Evolutionary conservation across 2,888 invertebrate genomes (phyloP), one percentile per base, ranked within the genome.

Genomic region (Polydrusus pterygomalis): DNA sequence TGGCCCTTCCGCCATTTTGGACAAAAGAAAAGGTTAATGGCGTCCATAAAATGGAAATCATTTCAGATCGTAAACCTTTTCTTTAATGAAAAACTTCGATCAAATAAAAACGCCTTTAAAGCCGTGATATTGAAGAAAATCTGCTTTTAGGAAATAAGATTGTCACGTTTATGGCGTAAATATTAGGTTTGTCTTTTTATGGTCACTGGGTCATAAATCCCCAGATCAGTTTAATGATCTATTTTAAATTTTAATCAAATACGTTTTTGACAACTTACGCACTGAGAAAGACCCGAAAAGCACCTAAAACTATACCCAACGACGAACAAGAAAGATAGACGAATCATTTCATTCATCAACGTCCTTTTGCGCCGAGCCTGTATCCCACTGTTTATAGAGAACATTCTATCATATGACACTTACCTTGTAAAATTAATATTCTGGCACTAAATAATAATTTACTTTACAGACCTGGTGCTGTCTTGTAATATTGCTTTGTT

Each of bases 11-110:
- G 71, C 71, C 71, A 72, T 76, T 72, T 72, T 71, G 75, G 68
- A 76, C 75, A 76, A 71, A 76, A 68, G 74, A 74, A 76, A 76
- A 76, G 72, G 76, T 68, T 76, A 76, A 76, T 58, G 51, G 76
- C 45, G 51, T 40, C 76, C 56, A 76, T 76, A 76, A 76, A 76
- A 76, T 76, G 71, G 72, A 76, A 76, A 76, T 76, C 51, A 72
- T 76, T 70, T 71, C 34, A n/a, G n/a, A 51, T 76, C 75, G 71
- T 76, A 76, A 76, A 76, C 76, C 72, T 68, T 72, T 72, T 49
- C 72, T 76, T 64, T 73, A 76, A 76, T 76, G 76, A 76, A 72
- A 76, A 60, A 60, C 67, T 58, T 45, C 64, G 63, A 63, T 64
- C 67, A 58, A 73, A 63, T 63, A 64, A 73, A 68, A 62, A 73